Conservation (phyloP, 1,140 invertebrate species). For the Aporrectodea caliginosa region DNA sequence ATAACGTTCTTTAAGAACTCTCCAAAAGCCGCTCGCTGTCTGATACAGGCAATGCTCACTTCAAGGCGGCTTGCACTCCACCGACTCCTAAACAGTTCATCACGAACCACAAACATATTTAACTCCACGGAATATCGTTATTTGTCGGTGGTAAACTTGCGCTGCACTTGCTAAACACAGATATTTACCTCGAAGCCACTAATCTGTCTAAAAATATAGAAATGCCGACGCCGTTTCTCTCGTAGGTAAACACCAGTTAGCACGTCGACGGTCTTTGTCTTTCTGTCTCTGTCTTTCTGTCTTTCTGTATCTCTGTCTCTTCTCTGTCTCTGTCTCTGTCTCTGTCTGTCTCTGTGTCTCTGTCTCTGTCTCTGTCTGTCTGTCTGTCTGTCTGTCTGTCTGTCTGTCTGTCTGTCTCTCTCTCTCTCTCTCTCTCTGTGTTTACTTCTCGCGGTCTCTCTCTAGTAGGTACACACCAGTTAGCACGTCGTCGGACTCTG, state of each 20-base stretch:
- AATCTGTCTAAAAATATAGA: background rate
- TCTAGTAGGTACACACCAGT: no score
- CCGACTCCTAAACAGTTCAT: background rate
- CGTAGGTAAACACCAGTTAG: background rate
- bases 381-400: background rate
- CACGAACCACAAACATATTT: no score
- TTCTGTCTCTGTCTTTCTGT: conserved; percentile 20
- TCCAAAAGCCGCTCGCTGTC: no score
- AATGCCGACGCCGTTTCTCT: background rate
- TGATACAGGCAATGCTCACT: background rate
- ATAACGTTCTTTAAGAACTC: no score
- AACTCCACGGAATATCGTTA: no score
- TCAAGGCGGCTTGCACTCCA: background rate
- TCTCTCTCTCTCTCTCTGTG: background rate
- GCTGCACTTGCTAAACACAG: background rate
- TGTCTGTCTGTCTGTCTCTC: background rate
- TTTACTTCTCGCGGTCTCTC: background rate
- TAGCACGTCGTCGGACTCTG: no score
- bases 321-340: conserved; percentile 17
- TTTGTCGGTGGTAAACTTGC: background rate
- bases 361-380: conserved; percentile 1
- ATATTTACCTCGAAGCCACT: background rate
- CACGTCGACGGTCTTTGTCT: background rate
- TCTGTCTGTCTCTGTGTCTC: conserved; percentile 22
- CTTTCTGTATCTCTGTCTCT: no score